These are phyloP conservation scores for Ceratina calcarata DNA, from an alignment of 1,140 invertebrate species.

Conservation along the genomic window DNA sequence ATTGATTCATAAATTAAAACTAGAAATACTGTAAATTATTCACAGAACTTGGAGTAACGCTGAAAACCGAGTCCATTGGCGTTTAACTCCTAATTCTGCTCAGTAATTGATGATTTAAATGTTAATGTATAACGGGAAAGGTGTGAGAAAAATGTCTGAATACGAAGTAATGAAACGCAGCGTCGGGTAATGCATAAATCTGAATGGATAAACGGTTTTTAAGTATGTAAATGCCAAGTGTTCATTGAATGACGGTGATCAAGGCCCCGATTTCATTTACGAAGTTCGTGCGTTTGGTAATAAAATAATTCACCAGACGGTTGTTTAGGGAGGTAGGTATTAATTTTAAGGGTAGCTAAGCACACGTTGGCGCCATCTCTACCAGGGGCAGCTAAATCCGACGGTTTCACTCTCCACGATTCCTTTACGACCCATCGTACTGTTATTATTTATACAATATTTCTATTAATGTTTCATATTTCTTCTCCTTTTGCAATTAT, in stretches of 20 bases:
- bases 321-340: background rate
- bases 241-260: constrained; percentile 23
- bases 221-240: background rate
- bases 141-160: background rate
- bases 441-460: too few species aligned
- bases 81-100: too few species aligned
- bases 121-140: background rate
- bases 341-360: background rate
- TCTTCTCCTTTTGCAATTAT: too few species aligned
- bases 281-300: background rate
- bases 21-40: too few species aligned
- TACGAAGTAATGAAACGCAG: background rate
- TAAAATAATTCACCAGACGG: constrained; percentile 8
- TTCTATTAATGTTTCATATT: too few species aligned
- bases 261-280: background rate
- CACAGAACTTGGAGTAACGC: too few species aligned
- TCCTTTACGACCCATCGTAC: too few species aligned
- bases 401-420: too few species aligned
- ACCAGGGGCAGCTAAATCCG: background rate
- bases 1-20: too few species aligned
- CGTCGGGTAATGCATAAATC: background rate
- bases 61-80: too few species aligned
- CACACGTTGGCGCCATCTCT: constrained; percentile 42
- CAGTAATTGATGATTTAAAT: too few species aligned
- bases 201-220: background rate